Base-by-base conservation (phyloP, 2,888 invertebrate species). In the Stictocephala bisonia region DNA sequence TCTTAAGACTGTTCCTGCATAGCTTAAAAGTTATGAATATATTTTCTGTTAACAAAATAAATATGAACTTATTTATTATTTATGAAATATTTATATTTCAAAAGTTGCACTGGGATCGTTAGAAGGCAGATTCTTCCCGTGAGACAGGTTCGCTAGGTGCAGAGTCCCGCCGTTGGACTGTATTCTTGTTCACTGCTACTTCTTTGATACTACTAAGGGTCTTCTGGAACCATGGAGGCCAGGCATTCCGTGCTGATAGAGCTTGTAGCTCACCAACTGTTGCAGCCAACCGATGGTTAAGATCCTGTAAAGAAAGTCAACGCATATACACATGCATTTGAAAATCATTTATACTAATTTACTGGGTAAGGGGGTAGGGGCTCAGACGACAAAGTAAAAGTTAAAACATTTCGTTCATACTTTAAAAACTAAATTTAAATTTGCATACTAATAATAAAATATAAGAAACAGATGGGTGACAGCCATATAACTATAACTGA, bases 161-260 rank as follows among this genome's bases (percentile, higher is more conserved):
- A 20, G 71, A 71, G 53, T 73, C 73, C 22, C 73, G 69, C 22
- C 73, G 41, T 4, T 70, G 73, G 6, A 68, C 27, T 6, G 48
- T 27, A 13, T 40, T 67, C 71, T 82, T 82, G 68, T 80, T 82
- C 26, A 79, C 81, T 22, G 86, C 82, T 7, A 84, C 86, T 78
- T 87, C 87, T 77, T 86, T 85, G 72, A 89, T 84, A 24, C 88
- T 87, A 27, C 87, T 88, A 80, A 98, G 88, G 0, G 97, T 97
- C 85, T 97, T 96, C 77, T 95, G 94, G 69, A 98, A 88, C 98
- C 98, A 99, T 0, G 94, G 94, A 26, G 97, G 91, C 91, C 96
- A 97, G 22, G 89, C 89, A 81, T 90, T 90, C 77, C 90, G 89
- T 13, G 86, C 85, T 3, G 90, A 87, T 9, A 56, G 58, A 75